Base-by-base conservation (phyloP, 2,888 invertebrate genomes). In the Falcaria lacertinaria region DNA sequence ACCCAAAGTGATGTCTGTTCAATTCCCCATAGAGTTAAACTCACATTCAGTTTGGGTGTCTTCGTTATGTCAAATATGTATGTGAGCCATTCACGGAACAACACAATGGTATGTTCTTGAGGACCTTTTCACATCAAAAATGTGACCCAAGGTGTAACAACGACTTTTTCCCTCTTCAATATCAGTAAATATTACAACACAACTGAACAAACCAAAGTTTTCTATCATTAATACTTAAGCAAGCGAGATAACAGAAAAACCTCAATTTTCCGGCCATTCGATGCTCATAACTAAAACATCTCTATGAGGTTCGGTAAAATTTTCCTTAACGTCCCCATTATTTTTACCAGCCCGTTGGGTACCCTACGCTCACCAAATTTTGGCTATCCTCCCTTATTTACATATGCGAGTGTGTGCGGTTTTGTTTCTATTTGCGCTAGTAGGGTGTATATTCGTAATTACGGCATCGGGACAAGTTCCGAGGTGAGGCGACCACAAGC, bases 401-500 rank as follows among this genome's bases (percentile, higher is more conserved):
- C 81, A 81, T 83, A 80, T 76, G 74, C 74, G 78, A 74, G 78
- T 80, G 81, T 71, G 72, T 79, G 81, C 62, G 86, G 84, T 82
- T 85, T 86, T 80, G 83, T 84, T 82, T 79, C 80, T 82, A 80
- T 86, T 85, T 86, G 80, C 80, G 61, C 71, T 74, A 70, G 74
- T 74, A 74, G 80, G 80, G 79, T 82, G 80, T 82, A 73, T 78
- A 76, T 71, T 72, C 80, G 84, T 87, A 86, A 88, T 88, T 86
- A 87, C 84, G 76, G 79, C 75, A 72, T 73, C 65, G 80, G 82
- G 82, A 86, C 80, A 74, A 69, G 73, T 77, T 80, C 75, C 76
- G 70, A 67, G 76, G 80, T 76, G 69, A 66, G 50, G 69, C 56
- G 69, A 77, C 80, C 82, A 60, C 84, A 74, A 58, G 61, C 65